Conservation (phyloP, 92 coral and sea anemone genomes). For the Heliopora coerulea region DNA sequence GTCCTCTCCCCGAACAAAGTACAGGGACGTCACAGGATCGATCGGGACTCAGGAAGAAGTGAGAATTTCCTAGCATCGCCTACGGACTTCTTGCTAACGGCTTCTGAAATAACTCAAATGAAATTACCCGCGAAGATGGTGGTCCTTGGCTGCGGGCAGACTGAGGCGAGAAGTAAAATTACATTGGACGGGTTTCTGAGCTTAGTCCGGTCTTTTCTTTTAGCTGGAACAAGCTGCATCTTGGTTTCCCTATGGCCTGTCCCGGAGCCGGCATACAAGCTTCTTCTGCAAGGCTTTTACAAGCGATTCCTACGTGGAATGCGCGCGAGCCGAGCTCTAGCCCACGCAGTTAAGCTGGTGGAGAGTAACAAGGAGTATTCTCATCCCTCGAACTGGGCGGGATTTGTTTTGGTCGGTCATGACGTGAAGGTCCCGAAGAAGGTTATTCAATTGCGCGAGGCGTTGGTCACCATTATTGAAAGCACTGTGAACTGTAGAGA, state of each 20-base stretch:
- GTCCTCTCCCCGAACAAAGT: conserved; percentile 74
- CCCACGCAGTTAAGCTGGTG: conserved; percentile 96
- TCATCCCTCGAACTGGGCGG: conserved; percentile 99
- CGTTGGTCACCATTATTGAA: conserved; percentile 72
- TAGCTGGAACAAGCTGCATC: conserved; percentile 88
- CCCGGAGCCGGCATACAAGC: conserved; percentile 93
- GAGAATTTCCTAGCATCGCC: conserved; percentile 79
- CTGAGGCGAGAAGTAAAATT: conserved; percentile 77
- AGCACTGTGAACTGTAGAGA: conserved; percentile 77
- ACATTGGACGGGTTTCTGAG: conserved; percentile 93
- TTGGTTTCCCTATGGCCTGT: conserved; percentile 96
- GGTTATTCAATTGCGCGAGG: conserved; percentile 73
- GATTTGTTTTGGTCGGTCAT: conserved; percentile 86
- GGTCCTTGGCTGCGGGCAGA: conserved; percentile 90
- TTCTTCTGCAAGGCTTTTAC: conserved; percentile 88
- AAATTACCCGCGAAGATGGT: conserved; percentile 80
- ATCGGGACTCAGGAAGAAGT: conserved; percentile 70
- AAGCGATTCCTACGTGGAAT: conserved; percentile 83
- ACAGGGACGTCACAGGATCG: conserved; percentile 49
- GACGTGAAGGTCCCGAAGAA: conserved; percentile 74
- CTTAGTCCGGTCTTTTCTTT: conserved; percentile 86
- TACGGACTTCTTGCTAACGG: conserved; percentile 91
- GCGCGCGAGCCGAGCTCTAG: conserved; percentile 90
- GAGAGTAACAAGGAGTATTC: conserved; percentile 93
- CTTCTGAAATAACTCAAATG: conserved; percentile 83